Conservation (phyloP, 2,888 invertebrate species). For the Diarsia rubi region DNA sequence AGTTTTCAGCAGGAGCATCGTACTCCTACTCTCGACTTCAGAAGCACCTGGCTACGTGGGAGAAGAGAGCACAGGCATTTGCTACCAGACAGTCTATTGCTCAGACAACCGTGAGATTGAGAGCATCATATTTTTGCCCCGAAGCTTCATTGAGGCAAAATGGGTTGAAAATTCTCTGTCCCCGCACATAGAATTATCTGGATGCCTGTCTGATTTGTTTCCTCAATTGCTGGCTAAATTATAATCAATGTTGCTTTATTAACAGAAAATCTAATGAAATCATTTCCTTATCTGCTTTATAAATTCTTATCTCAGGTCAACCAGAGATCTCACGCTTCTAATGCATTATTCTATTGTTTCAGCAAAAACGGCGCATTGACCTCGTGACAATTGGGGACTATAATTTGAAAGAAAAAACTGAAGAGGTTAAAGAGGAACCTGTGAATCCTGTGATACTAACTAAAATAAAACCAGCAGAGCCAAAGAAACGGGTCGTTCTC, state of each 20-base stretch:
- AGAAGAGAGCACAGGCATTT: conserved; percentile 92
- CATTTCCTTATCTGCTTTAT: background rate
- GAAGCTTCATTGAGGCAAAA: background rate
- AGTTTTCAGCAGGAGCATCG: conserved; percentile 98
- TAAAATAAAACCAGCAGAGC: conserved; percentile 88
- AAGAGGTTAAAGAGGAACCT: conserved; percentile 77
- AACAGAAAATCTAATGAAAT: background rate
- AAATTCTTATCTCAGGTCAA: background rate
- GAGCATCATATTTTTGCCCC: too few species aligned
- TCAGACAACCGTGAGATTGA: conserved; percentile 90
- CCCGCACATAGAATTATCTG: background rate
- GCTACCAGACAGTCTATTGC: conserved; percentile 94
- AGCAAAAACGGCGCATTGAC: conserved; percentile 98
- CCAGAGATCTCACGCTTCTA: background rate
- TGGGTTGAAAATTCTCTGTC: background rate
- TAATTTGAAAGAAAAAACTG: conserved; percentile 78
- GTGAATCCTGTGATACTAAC: conserved; percentile 15
- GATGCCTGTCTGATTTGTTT: background rate
- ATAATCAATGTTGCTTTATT: background rate
- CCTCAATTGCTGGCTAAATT: background rate
- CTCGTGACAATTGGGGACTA: conserved; percentile 95
- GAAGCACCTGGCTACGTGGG: conserved; percentile 94
- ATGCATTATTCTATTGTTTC: conserved; percentile 56
- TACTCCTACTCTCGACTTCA: conserved; percentile 98
- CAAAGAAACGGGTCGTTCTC: conserved; percentile 92